Conservation (phyloP, 2,888 invertebrate species). For the Gnatocerus cornutus region DNA sequence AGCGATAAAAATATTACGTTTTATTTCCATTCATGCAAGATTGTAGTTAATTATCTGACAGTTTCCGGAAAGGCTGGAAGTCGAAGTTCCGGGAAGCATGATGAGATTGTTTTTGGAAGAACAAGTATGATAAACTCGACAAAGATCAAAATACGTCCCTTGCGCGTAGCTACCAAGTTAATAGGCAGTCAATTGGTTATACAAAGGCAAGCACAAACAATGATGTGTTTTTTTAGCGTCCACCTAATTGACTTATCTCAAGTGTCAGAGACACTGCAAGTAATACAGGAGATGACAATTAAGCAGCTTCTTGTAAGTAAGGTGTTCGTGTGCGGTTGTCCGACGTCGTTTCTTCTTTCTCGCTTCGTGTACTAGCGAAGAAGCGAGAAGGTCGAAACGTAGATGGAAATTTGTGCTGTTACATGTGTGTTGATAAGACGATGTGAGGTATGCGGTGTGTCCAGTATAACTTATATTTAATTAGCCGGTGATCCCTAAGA, state of each 20-base stretch:
- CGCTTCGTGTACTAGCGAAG: conserved; percentile 13
- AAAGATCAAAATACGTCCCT: conserved; percentile 18
- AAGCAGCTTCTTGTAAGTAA: conserved; percentile 60
- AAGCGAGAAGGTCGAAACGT: conserved; percentile 46
- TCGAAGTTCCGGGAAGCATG: conserved; percentile 63
- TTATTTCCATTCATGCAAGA: conserved; percentile 48
- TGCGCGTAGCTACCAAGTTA: conserved; percentile 8
- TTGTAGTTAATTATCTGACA: conserved; percentile 49
- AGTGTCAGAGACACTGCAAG: conserved; percentile 54
- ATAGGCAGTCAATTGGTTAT: conserved; percentile 37
- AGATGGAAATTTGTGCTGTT: conserved; percentile 52
- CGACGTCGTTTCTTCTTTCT: conserved; percentile 43
- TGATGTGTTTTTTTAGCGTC: conserved; percentile 50
- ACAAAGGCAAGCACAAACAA: conserved; percentile 53
- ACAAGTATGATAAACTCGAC: conserved; percentile 45
- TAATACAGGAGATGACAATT: conserved; percentile 66
- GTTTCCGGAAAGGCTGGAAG: conserved; percentile 59
- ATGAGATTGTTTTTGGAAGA: conserved; percentile 59
- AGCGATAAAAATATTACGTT: conserved; percentile 45
- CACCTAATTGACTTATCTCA: conserved; percentile 59
- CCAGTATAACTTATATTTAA: conserved; percentile 68
- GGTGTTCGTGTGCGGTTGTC: conserved; percentile 29
- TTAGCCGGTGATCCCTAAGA: conserved; percentile 67
- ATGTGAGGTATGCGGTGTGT: conserved; percentile 65
- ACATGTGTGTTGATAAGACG: conserved; percentile 62